Evolutionary conservation across 2,888 invertebrate genomes (phyloP), one percentile per base, ranked within the genome.

Genomic region (Pterostichus niger): DNA sequence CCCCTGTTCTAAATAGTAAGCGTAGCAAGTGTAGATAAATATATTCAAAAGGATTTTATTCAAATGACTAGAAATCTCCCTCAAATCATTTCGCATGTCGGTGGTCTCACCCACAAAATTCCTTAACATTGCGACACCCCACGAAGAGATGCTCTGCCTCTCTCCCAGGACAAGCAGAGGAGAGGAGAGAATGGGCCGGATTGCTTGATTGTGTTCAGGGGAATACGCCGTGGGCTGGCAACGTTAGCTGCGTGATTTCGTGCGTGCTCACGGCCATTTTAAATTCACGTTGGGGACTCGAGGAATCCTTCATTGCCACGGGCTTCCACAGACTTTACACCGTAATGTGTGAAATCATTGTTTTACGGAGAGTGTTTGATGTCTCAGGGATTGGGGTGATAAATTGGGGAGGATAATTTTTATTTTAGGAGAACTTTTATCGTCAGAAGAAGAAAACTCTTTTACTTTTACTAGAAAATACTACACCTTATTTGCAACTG

Each of bases 191-290:
- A 13, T 10, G 40, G 13, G 68, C 9, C 15, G 40, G 44, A 44
- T 44, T 64, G 40, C 44, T 68, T 68, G 68, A 68, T 68, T 68
- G 68, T 68, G 35, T 40, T 44, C 68, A 10, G 40, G 68, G 68
- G 68, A 68, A 68, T 68, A 68, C 44, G 56, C 15, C 68, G 64
- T 6, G 24, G 7, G 64, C 64, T 64, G 64, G 64, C 35, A 13
- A 64, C n/a, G 31, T 6, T 35, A 24, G 40, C 40, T 64, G 64
- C 40, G 68, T 68, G 68, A 68, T 68, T 44, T 15, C 68, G 33
- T 44, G 68, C 68, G 33, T 56, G 56, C 56, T 56, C 64, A 64
- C 31, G 13, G 64, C 40, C 64, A 64, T 64, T 64, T 64, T 64
- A 64, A 64, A 64, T 33, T 64, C 64, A 33, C 64, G 35, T 24